These are phyloP conservation scores for Blastobasis adustella DNA, from an alignment of 2,888 invertebrate species.

Conservation along the genomic window DNA sequence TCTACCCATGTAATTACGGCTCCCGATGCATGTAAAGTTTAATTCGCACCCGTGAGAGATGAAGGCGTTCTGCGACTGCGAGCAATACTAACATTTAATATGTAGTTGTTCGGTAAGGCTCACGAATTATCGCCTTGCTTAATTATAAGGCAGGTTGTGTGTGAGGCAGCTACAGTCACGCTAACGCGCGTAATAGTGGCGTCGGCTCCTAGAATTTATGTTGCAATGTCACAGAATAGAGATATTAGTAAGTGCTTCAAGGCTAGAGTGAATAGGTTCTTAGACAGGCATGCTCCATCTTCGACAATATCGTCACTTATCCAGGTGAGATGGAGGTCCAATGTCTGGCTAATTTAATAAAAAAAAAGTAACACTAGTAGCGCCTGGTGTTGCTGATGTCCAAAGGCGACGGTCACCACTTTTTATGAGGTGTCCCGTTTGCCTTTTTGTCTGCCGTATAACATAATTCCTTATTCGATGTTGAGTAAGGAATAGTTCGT, in stretches of 20 bases:
- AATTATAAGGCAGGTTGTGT: conserved; percentile 17
- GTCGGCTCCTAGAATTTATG: too few species aligned
- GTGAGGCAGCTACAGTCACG: too few species aligned
- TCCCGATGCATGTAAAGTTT: conserved; percentile 25
- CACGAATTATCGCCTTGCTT: conserved; percentile 23
- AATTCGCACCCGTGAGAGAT: conserved; percentile 18
- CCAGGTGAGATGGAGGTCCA: too few species aligned
- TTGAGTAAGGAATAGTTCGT: conserved; percentile 11
- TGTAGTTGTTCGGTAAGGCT: conserved; percentile 16
- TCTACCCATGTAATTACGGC: conserved; percentile 28
- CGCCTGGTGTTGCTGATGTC: not conserved
- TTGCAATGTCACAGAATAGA: not conserved
- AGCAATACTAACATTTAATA: conserved; percentile 6
- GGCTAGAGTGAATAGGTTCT: too few species aligned
- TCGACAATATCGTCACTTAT: too few species aligned
- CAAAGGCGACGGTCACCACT: too few species aligned
- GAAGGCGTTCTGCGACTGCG: conserved; percentile 7
- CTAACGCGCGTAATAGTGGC: too few species aligned
- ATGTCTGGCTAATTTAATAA: too few species aligned
- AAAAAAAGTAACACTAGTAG: too few species aligned
- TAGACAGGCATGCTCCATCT: too few species aligned
- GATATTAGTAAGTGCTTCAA: not conserved
- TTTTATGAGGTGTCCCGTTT: too few species aligned
- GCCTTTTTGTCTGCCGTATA: too few species aligned
- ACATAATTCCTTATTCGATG: conserved; percentile 3